A percentile compares a stretch with the other conserved stretches of the same genome.
Conservation (phyloP, 1,140 invertebrate genomes). For the Plutomurus gul region DNA sequence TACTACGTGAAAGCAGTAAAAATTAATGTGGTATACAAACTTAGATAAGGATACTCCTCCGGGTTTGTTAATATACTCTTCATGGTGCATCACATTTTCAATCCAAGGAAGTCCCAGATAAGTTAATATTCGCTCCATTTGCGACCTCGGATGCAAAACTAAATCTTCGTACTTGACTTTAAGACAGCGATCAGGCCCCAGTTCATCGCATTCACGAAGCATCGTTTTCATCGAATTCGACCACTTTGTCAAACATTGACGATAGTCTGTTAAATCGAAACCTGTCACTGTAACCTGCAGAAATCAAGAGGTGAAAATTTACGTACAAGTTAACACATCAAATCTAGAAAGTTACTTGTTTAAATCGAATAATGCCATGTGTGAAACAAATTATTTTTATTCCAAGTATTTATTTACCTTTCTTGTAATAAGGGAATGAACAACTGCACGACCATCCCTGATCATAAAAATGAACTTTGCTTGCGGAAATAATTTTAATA, state of each 20-base stretch:
- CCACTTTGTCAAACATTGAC: constrained; percentile 94
- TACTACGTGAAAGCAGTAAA: neutral
- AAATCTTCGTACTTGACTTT: constrained; percentile 95
- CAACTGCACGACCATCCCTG: constrained; percentile 93
- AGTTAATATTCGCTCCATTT: constrained; percentile 85
- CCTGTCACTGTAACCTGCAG: constrained; percentile 92
- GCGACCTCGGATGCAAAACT: constrained; percentile 86
- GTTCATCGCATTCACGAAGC: constrained; percentile 88
- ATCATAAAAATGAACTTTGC: constrained; percentile 98
- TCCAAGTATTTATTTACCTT: constrained; percentile 70
- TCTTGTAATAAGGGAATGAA: constrained; percentile 96
- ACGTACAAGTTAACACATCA: too few relatives aligned
- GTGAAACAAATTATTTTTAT: too few relatives aligned
- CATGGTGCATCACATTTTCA: constrained; percentile 90
- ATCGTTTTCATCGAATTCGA: constrained; percentile 92
- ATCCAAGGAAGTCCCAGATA: constrained; percentile 95
- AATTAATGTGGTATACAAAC: constrained; percentile 56
- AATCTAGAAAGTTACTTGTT: too few relatives aligned
- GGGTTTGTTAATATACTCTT: constrained; percentile 93
- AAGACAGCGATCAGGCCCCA: constrained; percentile 83
- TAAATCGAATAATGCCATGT: too few relatives aligned
- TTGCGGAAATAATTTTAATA: constrained; percentile 68
- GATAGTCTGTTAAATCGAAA: constrained; percentile 90
- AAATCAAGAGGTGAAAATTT: constrained; percentile 35
- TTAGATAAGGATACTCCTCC: constrained; percentile 90